Evolutionary conservation across 2,888 invertebrate genomes (phyloP).

Genomic region (Drepanosiphum platanoidis): DNA sequence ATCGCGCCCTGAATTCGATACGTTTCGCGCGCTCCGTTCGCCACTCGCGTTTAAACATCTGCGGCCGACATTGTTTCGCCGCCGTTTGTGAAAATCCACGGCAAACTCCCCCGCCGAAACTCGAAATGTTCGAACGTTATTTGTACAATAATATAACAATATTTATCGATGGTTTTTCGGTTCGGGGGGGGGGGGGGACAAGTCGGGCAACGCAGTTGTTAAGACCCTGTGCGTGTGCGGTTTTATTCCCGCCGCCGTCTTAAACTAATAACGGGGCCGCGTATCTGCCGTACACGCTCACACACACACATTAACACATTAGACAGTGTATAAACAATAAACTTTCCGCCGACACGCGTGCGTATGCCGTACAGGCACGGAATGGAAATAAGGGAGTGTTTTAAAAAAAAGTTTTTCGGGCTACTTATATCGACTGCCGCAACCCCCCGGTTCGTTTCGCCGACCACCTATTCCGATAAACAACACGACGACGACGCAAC

Average conservation of each 20-base stretch:
- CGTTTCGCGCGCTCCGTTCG: neutral
- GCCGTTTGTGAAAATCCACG: neutral
- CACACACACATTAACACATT: slow-evolving; percentile 30
- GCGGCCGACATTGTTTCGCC: neutral
- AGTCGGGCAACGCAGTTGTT: slow-evolving; percentile 13
- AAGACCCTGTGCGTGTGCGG: neutral
- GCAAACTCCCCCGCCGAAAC: neutral
- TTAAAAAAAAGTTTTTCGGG: neutral
- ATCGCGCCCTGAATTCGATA: no score
- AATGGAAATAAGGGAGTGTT: neutral
- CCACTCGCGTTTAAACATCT: neutral
- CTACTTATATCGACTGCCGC: slow-evolving; percentile 23
- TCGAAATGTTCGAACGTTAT: slow-evolving; percentile 9
- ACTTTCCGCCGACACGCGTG: neutral
- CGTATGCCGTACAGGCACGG: neutral
- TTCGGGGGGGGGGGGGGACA: neutral
- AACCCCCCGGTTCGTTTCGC: neutral
- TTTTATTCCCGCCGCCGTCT: slow-evolving; percentile 16
- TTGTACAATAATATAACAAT: neutral
- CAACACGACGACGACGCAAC: no score
- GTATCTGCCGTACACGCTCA: slow-evolving; percentile 6
- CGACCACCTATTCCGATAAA: no score
- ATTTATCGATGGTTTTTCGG: slow-evolving; percentile 44
- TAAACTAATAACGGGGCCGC: slow-evolving; percentile 43
- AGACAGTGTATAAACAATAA: slow-evolving; percentile 43